These are phyloP conservation scores for Toxonevra muliebris DNA, from an alignment of 2,888 invertebrate genomes.

Conservation along the genomic window DNA sequence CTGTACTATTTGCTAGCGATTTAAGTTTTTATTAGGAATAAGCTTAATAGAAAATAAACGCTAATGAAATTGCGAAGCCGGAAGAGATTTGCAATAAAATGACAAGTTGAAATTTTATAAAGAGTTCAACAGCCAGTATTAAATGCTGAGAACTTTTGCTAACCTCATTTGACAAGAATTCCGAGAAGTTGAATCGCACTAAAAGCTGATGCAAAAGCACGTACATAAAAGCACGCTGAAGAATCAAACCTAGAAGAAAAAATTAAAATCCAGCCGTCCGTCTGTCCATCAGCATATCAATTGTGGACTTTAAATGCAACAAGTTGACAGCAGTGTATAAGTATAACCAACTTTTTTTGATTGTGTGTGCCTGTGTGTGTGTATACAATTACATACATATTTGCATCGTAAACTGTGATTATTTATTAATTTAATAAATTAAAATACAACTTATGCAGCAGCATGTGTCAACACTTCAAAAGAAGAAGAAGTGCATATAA, in stretches of 20 bases:
- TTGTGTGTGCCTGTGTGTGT: no score
- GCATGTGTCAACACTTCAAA: slow-evolving; percentile 32
- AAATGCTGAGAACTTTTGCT: slow-evolving; percentile 28
- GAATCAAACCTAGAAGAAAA: no score
- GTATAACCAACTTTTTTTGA: no score
- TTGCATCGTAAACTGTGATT: slow-evolving; percentile 27
- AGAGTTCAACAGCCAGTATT: slow-evolving; percentile 19
- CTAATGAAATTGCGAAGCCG: no score
- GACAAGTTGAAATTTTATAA: not conserved
- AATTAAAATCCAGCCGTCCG: not conserved
- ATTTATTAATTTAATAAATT: slow-evolving; percentile 36
- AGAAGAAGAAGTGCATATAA: not conserved
- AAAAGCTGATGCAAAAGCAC: no score
- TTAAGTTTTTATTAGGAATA: no score
- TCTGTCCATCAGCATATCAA: not conserved
- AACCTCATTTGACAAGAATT: slow-evolving; percentile 36
- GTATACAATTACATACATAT: no score
- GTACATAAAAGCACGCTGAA: no score
- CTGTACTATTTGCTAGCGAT: no score
- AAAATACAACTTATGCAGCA: slow-evolving; percentile 36
- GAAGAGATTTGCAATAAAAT: no score
- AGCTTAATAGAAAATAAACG: no score
- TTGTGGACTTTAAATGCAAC: slow-evolving; percentile 4
- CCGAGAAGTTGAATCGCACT: slow-evolving; percentile 27
- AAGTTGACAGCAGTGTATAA: not conserved